These are phyloP conservation scores for Drosophila quinaria DNA, from an alignment of 2,888 invertebrate species.

Conservation along the genomic window DNA sequence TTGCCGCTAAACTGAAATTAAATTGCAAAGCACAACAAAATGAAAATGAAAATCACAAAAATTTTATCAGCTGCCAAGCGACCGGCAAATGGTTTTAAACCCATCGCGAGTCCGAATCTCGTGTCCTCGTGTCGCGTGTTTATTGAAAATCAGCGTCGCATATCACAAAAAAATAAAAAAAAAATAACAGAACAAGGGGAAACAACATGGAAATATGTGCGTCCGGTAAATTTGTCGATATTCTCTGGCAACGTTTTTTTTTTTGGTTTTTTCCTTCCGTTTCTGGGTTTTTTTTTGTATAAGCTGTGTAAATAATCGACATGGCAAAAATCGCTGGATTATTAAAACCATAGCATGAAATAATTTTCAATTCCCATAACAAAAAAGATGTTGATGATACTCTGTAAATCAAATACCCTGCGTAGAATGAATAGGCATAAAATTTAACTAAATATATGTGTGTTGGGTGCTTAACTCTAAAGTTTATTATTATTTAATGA, in stretches of 20 bases:
- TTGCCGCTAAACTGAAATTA: conserved; percentile 66
- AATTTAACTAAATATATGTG: neutral
- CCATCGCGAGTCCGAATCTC: conserved; percentile 10
- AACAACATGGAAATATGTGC: conserved; percentile 49
- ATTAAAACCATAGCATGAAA: conserved; percentile 65
- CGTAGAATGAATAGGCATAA: neutral
- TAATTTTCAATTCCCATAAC: conserved; percentile 56
- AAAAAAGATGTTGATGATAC: conserved; percentile 4
- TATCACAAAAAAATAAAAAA: conserved; percentile 5
- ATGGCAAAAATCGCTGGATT: conserved; percentile 50
- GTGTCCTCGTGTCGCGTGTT: conserved; percentile 33
- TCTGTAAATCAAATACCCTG: conserved; percentile 1
- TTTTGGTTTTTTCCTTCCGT: conserved; percentile 50
- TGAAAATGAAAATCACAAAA: conserved; percentile 74
- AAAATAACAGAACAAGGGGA: conserved; percentile 14
- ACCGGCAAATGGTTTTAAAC: conserved; percentile 44
- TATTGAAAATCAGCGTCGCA: conserved; percentile 52
- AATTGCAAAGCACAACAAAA: conserved; percentile 60
- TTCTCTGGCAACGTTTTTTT: conserved; percentile 11
- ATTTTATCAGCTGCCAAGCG: conserved; percentile 61
- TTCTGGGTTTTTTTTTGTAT: conserved; percentile 17
- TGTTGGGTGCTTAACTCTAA: too few relatives aligned
- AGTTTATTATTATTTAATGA: too few relatives aligned
- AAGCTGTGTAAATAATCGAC: conserved; percentile 49
- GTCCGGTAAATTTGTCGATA: conserved; percentile 65